A percentile compares a stretch with the other conserved stretches of the same genome.
These are phyloP conservation scores for Harpalus rufipes DNA, from an alignment of 2,888 invertebrate species.

Conservation along the genomic window DNA sequence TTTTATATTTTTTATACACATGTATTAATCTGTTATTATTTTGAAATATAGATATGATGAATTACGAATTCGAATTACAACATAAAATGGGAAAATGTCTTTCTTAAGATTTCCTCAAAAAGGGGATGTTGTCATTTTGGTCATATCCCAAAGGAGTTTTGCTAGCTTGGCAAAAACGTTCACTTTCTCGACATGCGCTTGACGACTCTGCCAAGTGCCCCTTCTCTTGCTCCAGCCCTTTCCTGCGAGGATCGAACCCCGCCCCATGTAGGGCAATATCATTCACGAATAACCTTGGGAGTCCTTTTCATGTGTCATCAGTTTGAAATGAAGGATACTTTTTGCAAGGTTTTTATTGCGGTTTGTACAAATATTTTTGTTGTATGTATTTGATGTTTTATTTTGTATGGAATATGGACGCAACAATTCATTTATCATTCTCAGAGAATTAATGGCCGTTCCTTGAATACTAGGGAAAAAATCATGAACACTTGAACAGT, in stretches of 20 bases:
- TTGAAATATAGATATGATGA: no score
- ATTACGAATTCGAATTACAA: no score
- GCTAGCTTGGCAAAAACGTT: constrained; percentile 20
- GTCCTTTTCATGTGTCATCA: constrained; percentile 48
- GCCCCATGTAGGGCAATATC: constrained; percentile 14
- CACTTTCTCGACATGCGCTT: constrained; percentile 9
- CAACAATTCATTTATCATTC: constrained; percentile 27
- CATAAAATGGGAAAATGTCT: not conserved
- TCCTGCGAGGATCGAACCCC: constrained; percentile 19
- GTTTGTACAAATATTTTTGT: constrained; percentile 45
- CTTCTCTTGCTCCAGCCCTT: not conserved
- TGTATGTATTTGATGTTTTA: constrained; percentile 44
- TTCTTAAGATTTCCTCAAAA: constrained; percentile 21
- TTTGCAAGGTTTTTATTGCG: constrained; percentile 26
- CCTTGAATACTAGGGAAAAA: not conserved
- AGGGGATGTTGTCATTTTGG: constrained; percentile 6
- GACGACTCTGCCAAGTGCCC: not conserved
- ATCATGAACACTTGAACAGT: not conserved
- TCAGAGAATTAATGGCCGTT: constrained; percentile 1
- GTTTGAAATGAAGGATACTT: constrained; percentile 34
- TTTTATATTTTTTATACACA: no score
- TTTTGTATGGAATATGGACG: constrained; percentile 25
- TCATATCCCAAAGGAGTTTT: constrained; percentile 26
- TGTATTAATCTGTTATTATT: not conserved
- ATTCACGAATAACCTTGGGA: constrained; percentile 33